Evolutionary conservation across 2,888 invertebrate species (phyloP).

Genomic region (Periphyllus acericola): DNA sequence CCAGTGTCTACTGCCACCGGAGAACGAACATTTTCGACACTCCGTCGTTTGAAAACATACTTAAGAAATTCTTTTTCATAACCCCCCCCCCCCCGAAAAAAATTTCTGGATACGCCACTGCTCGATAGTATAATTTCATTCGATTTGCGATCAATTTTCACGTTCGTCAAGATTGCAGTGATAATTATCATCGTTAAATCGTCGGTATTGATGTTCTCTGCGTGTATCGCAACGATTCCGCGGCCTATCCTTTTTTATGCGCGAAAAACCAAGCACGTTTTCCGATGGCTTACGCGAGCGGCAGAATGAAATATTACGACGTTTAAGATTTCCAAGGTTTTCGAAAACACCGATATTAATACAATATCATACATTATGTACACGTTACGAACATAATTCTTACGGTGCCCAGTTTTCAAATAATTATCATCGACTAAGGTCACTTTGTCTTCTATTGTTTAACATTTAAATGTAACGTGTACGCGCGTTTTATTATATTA

Average conservation of each 20-base stretch:
- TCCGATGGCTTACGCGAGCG: neutral
- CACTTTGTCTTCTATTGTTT: slow-evolving; percentile 26
- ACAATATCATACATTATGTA: too few species aligned
- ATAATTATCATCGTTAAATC: neutral
- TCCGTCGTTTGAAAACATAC: too few species aligned
- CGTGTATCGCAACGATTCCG: too few species aligned
- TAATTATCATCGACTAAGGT: slow-evolving; percentile 33
- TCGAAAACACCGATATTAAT: neutral
- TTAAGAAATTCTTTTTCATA: too few species aligned
- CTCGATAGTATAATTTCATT: too few species aligned
- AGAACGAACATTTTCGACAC: too few species aligned
- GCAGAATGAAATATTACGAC: neutral
- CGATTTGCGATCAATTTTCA: neutral
- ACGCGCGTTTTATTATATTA: neutral
- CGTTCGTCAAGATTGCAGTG: neutral
- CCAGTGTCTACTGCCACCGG: too few species aligned
- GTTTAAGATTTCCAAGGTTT: neutral
- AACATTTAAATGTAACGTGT: neutral
- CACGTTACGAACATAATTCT: neutral
- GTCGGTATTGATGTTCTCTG: too few species aligned
- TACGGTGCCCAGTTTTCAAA: neutral
- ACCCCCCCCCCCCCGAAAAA: too few species aligned
- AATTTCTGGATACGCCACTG: too few species aligned
- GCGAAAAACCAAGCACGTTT: neutral
- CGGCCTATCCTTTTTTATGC: too few species aligned